Base-by-base conservation (phyloP, 2,888 invertebrate species). In the Allophyes oxyacanthae region DNA sequence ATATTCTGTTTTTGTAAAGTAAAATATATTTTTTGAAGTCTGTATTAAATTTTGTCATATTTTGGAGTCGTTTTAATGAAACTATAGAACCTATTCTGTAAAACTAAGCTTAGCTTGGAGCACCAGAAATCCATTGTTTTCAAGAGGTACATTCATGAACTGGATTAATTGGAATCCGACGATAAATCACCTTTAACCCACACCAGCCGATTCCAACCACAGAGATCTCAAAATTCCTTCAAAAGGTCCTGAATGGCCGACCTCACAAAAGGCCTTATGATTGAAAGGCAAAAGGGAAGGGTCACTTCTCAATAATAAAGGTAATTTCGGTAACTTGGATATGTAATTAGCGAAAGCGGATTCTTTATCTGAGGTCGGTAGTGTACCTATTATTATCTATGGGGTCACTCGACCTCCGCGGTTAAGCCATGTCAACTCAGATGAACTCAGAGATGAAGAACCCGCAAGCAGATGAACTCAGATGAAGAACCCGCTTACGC, bases 351-450 rank as follows among this genome's bases (percentile, higher is more conserved):
- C n/a, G n/a, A n/a, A n/a, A n/a, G n/a, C n/a, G n/a, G n/a, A n/a
- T n/a, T n/a, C n/a, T n/a, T n/a, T n/a, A n/a, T n/a, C n/a, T n/a
- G n/a, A n/a, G n/a, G n/a, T n/a, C n/a, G n/a, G n/a, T n/a, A n/a
- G n/a, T n/a, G n/a, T n/a, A n/a, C n/a, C n/a, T n/a, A n/a, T n/a
- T n/a, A n/a, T n/a, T n/a, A n/a, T n/a, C n/a, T n/a, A n/a, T n/a
- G n/a, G n/a, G n/a, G n/a, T n/a, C 90, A 91, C 91, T 91, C 86
- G 86, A 91, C 85, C 79, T 83, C 80, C 74, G 80, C 87, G 90
- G 91, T 91, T 90, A 90, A 90, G 91, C 76, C 79, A n/a, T n/a
- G n/a, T n/a, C n/a, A n/a, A n/a, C n/a, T n/a, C n/a, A n/a, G n/a
- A n/a, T n/a, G n/a, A n/a, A n/a, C n/a, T n/a, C n/a, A n/a, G n/a